A percentile compares a stretch with the other conserved stretches of the same genome.
Evolutionary conservation across 2,113 vertebrate species (phyloP).

Genomic region (Lathamus discolor): DNA sequence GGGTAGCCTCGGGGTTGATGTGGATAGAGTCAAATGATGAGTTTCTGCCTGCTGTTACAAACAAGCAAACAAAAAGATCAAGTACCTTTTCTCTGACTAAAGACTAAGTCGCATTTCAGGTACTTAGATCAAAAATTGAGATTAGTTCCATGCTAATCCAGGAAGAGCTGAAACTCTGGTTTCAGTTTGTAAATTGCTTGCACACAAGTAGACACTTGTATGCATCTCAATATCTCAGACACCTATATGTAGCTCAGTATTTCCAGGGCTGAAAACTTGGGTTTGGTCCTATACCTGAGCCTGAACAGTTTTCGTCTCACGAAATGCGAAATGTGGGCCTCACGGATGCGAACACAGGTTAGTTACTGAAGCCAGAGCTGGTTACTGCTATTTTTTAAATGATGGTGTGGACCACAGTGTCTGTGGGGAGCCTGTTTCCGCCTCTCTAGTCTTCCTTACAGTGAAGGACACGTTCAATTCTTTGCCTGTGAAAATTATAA

Average conservation of each 20-base stretch:
- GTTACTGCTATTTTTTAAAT: neutral
- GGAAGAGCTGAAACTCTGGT: neutral
- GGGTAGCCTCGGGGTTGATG: neutral
- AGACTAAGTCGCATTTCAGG: neutral
- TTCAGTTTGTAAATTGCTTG: neutral
- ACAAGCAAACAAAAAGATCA: neutral
- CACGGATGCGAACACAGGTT: neutral
- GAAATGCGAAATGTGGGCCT: too few relatives aligned
- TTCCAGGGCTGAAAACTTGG: neutral
- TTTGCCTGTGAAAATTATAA: neutral
- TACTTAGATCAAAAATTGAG: neutral
- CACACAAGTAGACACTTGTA: neutral
- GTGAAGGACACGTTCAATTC: neutral
- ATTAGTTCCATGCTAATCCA: neutral
- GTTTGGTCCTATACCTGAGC: neutral
- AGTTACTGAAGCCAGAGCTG: neutral
- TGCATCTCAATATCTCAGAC: neutral
- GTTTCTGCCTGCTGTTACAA: neutral
- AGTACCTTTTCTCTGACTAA: neutral
- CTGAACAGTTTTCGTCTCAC: neutral
- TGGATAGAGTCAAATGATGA: neutral
- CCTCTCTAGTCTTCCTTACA: fast-evolving
- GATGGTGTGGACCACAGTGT: too few relatives aligned
- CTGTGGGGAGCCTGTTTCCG: neutral
- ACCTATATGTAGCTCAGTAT: neutral